A percentile compares a stretch with the other conserved stretches of the same genome.
Evolutionary conservation across 2,113 vertebrate species (phyloP).

Genomic region (Xenopus tropicalis): DNA sequence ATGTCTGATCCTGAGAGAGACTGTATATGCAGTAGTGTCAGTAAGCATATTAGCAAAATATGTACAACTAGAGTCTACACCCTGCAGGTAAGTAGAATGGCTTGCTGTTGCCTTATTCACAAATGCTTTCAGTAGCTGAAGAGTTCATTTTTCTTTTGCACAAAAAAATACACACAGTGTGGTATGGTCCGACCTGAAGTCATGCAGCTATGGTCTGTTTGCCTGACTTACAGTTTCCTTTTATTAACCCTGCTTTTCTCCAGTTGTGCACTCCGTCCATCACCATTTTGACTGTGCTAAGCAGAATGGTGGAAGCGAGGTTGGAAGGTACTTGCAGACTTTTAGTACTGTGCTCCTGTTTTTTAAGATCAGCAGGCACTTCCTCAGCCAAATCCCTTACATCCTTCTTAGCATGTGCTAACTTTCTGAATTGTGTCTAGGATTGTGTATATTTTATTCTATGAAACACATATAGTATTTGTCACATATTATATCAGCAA

Average conservation of each 20-base stretch:
- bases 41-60: too few species aligned
- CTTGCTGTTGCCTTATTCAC: too few species aligned
- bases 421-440: constrained; percentile 50
- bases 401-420: constrained; percentile 58
- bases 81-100: too few species aligned
- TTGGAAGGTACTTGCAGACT: constrained; percentile 38
- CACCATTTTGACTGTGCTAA: background rate
- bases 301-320: constrained; percentile 21
- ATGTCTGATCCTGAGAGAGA: too few species aligned
- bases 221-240: constrained; percentile 42
- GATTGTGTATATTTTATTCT: constrained; percentile 49
- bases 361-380: constrained; percentile 49
- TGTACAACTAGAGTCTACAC: too few species aligned
- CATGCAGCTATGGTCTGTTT: constrained; percentile 45
- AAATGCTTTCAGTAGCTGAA: too few species aligned
- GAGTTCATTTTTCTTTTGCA: too few species aligned
- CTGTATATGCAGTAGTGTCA: too few species aligned
- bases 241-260: constrained; percentile 28
- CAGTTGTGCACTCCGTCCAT: constrained; percentile 2
- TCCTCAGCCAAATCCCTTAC: constrained; percentile 56
- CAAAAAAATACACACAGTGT: too few species aligned
- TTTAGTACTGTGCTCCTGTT: background rate
- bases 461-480: background rate
- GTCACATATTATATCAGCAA: too few species aligned
- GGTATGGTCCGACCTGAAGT: background rate